These are phyloP conservation scores for Mesocentrotus franciscanus DNA, from an alignment of 53 echinoderm and acorn worm genomes.

Conservation along the genomic window DNA sequence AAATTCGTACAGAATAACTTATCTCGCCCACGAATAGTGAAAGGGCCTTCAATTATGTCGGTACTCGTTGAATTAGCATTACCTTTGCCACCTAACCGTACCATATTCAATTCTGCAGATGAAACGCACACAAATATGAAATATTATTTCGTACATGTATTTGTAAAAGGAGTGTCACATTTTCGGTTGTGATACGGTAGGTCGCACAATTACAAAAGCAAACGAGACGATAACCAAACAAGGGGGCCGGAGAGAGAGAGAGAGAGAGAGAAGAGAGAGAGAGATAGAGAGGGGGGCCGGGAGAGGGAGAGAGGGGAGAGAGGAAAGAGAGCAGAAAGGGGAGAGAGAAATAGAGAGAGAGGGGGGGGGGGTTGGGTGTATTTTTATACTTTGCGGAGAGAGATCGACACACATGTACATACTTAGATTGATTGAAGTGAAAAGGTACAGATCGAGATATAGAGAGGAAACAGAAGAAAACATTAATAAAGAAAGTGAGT, in stretches of 20 bases:
- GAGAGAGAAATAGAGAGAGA: neutral
- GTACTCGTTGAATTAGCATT: neutral
- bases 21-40: neutral
- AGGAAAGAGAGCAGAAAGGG: neutral
- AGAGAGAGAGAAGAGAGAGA: neutral
- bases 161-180: neutral
- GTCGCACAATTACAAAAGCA: neutral
- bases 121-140: neutral
- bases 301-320: neutral
- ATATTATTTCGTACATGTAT: neutral
- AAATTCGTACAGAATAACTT: neutral
- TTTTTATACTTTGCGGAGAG: no score
- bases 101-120: neutral
- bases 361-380: no score
- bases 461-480: neutral
- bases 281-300: neutral
- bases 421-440: no score
- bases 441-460: no score
- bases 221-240: neutral
- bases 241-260: neutral
- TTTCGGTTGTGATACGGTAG: neutral
- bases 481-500: neutral
- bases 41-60: neutral
- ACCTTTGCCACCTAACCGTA: neutral
- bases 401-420: no score